These are phyloP conservation scores for Onthophagus taurus DNA, from an alignment of 1,140 invertebrate genomes.

Conservation along the genomic window DNA sequence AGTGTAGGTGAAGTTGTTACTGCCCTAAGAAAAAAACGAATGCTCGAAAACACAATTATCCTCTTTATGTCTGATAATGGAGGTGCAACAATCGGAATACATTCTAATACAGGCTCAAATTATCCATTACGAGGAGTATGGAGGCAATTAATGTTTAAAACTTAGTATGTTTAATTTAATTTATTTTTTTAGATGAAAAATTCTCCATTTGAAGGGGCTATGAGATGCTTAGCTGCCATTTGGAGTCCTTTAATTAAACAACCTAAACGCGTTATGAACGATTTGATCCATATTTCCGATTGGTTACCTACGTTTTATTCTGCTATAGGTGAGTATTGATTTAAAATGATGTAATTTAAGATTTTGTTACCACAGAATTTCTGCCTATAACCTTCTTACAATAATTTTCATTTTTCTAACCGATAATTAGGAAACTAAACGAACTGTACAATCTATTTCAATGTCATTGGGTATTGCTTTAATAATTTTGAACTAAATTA, in stretches of 20 bases:
- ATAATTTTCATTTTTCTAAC: too few species aligned
- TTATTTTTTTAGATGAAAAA: constrained; percentile 53
- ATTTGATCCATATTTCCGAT: constrained; percentile 74
- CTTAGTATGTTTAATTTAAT: constrained; percentile 8
- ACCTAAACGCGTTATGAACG: constrained; percentile 52
- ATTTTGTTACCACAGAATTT: too few species aligned
- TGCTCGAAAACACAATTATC: constrained; percentile 66
- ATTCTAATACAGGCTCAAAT: constrained; percentile 75
- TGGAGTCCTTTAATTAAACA: constrained; percentile 61
- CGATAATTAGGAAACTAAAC: too few species aligned
- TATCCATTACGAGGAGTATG: constrained; percentile 75
- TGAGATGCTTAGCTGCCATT: constrained; percentile 64
- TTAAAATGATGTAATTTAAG: too few species aligned
- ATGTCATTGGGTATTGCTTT: too few species aligned
- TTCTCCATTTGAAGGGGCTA: constrained; percentile 79
- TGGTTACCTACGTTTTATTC: constrained; percentile 76
- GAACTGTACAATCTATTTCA: too few species aligned
- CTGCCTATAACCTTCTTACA: too few species aligned
- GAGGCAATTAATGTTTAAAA: constrained; percentile 15
- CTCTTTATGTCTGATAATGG: constrained; percentile 75
- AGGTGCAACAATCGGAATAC: constrained; percentile 58
- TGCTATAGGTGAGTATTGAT: constrained; percentile 46
- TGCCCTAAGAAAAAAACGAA: constrained; percentile 53
- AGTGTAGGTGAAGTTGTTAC: constrained; percentile 68
- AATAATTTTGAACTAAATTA: too few species aligned